Conservation (phyloP, 2,113 vertebrate species). For the Tauraco erythrolophus region DNA sequence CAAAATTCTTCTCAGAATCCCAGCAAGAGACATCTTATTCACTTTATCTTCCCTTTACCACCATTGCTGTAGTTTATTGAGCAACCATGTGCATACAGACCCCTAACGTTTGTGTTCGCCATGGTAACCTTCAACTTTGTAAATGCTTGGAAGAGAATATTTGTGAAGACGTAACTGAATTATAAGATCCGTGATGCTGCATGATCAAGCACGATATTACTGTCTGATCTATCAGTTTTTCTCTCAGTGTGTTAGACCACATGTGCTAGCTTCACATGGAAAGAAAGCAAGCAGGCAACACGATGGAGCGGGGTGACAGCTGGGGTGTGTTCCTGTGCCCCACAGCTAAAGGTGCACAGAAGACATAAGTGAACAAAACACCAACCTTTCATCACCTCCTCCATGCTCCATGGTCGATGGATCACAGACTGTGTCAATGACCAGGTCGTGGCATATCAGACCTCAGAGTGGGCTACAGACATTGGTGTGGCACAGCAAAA, state of each 20-base stretch:
- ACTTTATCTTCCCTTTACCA: not conserved
- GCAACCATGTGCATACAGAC: not conserved
- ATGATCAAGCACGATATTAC: not conserved
- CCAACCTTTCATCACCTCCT: not conserved
- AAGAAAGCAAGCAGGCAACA: not conserved
- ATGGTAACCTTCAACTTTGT: not conserved
- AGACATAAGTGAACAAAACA: not conserved
- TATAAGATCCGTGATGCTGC: not conserved
- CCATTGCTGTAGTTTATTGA: not conserved
- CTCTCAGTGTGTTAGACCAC: not conserved
- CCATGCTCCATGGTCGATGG: not conserved
- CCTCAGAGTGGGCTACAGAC: not conserved
- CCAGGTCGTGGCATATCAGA: not conserved
- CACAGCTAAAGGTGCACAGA: not conserved
- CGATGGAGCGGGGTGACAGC: too few species aligned
- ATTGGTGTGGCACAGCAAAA: not conserved
- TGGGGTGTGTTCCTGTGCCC: not conserved
- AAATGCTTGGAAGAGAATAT: not conserved
- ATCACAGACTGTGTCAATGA: not conserved
- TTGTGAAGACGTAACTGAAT: not conserved
- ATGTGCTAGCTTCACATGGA: not conserved
- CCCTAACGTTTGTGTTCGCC: not conserved
- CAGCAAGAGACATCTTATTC: not conserved
- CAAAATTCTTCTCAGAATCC: not conserved
- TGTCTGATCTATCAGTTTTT: not conserved